Evolutionary conservation across 2,797 vertebrate genomes (phyloP).

Genomic region (Pipistrellus pygmaeus): DNA sequence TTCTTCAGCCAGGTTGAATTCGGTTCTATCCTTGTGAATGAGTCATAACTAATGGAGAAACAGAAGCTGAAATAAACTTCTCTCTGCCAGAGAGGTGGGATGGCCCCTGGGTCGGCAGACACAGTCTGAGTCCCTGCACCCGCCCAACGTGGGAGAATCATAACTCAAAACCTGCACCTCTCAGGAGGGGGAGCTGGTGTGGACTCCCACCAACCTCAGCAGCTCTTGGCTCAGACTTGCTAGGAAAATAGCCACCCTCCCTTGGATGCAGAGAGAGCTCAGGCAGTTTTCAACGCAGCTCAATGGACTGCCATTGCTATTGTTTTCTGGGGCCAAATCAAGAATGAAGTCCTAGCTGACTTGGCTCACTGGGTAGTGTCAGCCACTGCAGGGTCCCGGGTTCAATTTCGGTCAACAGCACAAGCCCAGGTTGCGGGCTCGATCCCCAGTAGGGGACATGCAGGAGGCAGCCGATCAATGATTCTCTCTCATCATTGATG

Average conservation of each 20-base stretch:
- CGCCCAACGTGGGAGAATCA: neutral
- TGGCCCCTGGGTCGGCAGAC: neutral
- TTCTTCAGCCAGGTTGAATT: neutral
- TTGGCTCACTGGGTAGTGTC: no score
- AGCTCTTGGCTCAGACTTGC: neutral
- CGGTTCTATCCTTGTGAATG: neutral
- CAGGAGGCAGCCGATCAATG: no score
- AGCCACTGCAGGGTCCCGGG: no score
- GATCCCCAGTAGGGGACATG: no score
- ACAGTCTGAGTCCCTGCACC: neutral
- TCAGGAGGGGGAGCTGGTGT: accelerated
- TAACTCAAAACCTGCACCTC: neutral
- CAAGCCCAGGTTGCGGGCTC: no score
- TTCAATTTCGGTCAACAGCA: no score
- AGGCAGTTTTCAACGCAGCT: neutral
- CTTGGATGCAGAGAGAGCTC: neutral
- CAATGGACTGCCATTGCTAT: neutral
- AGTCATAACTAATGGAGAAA: neutral
- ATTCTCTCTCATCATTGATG: no score
- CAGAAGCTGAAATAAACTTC: neutral
- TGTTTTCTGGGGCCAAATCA: constrained; percentile 15
- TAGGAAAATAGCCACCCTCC: neutral
- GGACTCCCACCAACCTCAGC: neutral
- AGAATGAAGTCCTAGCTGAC: neutral
- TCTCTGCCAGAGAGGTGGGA: neutral